Conservation (phyloP, 2,888 invertebrate genomes). For the Xylophagus ater region DNA sequence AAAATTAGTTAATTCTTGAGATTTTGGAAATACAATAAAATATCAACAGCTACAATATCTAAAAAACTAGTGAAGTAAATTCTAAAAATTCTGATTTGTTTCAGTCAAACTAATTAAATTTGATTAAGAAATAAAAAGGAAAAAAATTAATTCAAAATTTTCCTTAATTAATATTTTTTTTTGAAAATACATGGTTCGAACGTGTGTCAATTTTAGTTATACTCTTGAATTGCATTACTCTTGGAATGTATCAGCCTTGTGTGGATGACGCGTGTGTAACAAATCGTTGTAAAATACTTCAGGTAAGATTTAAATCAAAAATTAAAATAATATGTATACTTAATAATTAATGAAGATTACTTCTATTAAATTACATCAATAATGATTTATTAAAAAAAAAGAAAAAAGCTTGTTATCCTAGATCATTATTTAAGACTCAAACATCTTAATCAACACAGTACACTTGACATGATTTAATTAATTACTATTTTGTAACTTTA, state of each 20-base stretch:
- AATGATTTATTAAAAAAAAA: neutral
- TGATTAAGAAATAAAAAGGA: neutral
- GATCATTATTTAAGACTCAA: neutral
- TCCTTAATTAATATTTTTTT: slow-evolving; percentile 21
- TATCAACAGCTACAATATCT: too few relatives aligned
- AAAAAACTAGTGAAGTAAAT: too few relatives aligned
- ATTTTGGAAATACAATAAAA: too few relatives aligned
- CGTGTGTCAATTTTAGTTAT: slow-evolving; percentile 97
- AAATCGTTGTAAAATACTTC: slow-evolving; percentile 80
- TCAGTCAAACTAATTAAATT: neutral
- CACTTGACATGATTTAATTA: too few relatives aligned
- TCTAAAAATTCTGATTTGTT: too few relatives aligned
- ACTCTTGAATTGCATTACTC: slow-evolving; percentile 92
- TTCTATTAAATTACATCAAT: neutral
- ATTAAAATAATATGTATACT: neutral
- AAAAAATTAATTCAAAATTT: slow-evolving; percentile 8
- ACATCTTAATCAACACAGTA: too few relatives aligned
- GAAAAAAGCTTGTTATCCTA: neutral
- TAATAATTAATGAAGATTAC: neutral
- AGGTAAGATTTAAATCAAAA: slow-evolving; percentile 48
- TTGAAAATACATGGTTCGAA: slow-evolving; percentile 87
- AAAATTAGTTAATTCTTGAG: too few relatives aligned
- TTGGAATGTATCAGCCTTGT: slow-evolving; percentile 99
- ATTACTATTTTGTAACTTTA: too few relatives aligned
- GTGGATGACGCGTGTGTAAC: slow-evolving; percentile 84